These are phyloP conservation scores for Dryobotodes eremita DNA, from an alignment of 2,888 invertebrate genomes.

Conservation along the genomic window DNA sequence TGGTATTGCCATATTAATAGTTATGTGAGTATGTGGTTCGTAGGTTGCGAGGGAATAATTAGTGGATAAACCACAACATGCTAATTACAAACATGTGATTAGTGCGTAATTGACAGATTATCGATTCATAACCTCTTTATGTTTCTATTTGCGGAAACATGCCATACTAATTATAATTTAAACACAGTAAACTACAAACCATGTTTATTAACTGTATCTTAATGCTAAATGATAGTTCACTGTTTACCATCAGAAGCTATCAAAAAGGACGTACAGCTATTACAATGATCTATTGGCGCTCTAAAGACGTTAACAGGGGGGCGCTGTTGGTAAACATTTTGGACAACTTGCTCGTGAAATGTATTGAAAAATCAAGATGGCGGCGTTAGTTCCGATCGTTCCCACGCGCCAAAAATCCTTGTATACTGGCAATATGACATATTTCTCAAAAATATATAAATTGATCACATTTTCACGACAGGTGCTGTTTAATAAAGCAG, in stretches of 20 bases:
- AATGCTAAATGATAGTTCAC: background rate
- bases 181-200: background rate
- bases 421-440: background rate
- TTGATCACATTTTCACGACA: background rate
- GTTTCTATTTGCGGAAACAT: constrained; percentile 19
- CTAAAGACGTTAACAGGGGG: no score
- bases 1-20: background rate
- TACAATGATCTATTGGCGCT: no score
- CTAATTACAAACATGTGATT: constrained; percentile 41
- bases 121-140: constrained; percentile 15
- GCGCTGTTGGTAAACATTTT: no score
- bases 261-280: background rate
- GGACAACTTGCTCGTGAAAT: no score
- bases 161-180: background rate
- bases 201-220: background rate
- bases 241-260: background rate
- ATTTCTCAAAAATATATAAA: background rate
- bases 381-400: no score
- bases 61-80: constrained; percentile 13
- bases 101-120: constrained; percentile 47
- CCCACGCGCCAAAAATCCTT: no score
- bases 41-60: constrained; percentile 9
- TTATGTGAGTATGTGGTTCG: background rate
- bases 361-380: no score
- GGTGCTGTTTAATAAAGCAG: background rate